Evolutionary conservation across 2,888 invertebrate species (phyloP).

Genomic region (Stenotaenia linearis): DNA sequence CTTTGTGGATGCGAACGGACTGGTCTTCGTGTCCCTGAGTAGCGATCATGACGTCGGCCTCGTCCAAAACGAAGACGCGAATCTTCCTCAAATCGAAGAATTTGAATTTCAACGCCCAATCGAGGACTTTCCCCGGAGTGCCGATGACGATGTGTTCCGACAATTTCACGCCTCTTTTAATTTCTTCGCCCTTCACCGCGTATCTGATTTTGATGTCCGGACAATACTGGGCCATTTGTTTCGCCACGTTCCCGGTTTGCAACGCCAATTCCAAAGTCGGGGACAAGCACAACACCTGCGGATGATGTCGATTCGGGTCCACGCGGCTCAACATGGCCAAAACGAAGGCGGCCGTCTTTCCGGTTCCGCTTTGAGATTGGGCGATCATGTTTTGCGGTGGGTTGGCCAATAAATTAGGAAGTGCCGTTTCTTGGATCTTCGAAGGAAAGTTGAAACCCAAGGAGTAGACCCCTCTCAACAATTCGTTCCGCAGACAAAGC

Average conservation of each 20-base stretch:
- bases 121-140: constrained; percentile 94
- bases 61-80: constrained; percentile 93
- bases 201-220: constrained; percentile 81
- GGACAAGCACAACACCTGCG: constrained; percentile 87
- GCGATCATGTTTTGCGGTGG: constrained; percentile 98
- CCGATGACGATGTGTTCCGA: constrained; percentile 91
- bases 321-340: constrained; percentile 93
- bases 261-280: constrained; percentile 97
- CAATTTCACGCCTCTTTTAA: constrained; percentile 64
- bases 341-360: constrained; percentile 98
- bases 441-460: constrained; percentile 99
- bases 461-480: constrained; percentile 84
- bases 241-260: constrained; percentile 95
- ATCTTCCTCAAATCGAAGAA: constrained; percentile 82
- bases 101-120: constrained; percentile 81
- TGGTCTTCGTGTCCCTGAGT: constrained; percentile 97
- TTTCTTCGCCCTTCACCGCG: constrained; percentile 92
- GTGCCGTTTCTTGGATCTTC: constrained; percentile 90
- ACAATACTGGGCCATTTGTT: constrained; percentile 90
- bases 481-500: constrained; percentile 65
- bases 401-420: constrained; percentile 87
- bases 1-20: constrained; percentile 91
- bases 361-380: constrained; percentile 98
- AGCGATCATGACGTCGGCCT: constrained; percentile 99
- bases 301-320: constrained; percentile 67